Evolutionary conservation across 2,888 invertebrate species (phyloP), one percentile per base, ranked within the genome.

Genomic region (Hanleya hanleyi): DNA sequence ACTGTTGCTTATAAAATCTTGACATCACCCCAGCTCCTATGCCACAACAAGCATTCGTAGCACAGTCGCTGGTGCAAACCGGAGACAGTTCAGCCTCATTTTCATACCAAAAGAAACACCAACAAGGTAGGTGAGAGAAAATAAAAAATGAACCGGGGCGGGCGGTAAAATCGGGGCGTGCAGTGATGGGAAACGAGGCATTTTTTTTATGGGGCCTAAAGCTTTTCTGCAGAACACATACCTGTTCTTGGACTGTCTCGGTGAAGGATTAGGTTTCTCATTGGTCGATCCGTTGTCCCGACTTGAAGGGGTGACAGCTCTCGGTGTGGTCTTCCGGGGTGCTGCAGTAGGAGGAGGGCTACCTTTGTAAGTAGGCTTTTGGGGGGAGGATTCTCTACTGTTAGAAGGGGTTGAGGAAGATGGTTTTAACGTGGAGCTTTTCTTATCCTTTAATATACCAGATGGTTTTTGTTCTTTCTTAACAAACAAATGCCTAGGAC

Each of bases 291-390:
- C 71, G 47, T 69, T 51, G 38, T 51, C 65, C 57, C 15, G 76
- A 71, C 37, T 67, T 75, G 86, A 85, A 18, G 86, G 87, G 26
- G 86, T 86, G 51, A 87, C 79, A 51, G 85, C 77, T 71, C 85
- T 72, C 61, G 81, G 77, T 47, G 71, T 57, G 9, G 1, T 72
- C 18, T 73, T 62, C 37, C 81, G 78, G 18, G 82, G 78, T 64
- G 83, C 83, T 4, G 87, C 86, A 0, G 87, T 84, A 6, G 84
- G 74, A 1, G 86, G 87, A 12, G 86, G 87, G 18, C 87, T 86
- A 1, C 87, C 87, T 67, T 84, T 78, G 77, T 87, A 87, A 12
- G 85, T 75, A 1, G 88, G 87, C 66, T 86, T 75, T 26, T 81
- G 77, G 7, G 64, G 38, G 62, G 38, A 37, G 37, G 57, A 32